Evolutionary conservation across 2,113 vertebrate genomes (phyloP), one percentile per base, ranked within the genome.

Genomic region (Psittacula cyanocephala): DNA sequence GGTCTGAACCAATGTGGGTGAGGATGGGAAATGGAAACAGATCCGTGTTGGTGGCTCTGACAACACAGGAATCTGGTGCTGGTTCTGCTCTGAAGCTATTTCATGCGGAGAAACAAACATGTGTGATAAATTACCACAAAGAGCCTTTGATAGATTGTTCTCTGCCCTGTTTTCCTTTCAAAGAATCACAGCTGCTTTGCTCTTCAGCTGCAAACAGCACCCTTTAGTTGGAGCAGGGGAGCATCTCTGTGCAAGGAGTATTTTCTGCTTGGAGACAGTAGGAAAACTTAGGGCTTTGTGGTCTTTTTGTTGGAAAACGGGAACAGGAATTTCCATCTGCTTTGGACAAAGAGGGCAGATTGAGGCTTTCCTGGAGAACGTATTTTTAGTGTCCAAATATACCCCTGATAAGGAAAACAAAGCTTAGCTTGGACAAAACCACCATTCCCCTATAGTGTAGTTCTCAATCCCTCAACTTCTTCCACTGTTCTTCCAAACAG

Each of bases 121-220:
- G 95, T 95, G 96, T 96, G 96, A 96, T 92, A 96, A 93, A 96
- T 97, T 89, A 95, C 90, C 93, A 96, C 95, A 97, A 95, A 96
- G 96, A 75, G 95, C 93, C 96, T 96, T 95, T 96, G 93, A 95
- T 94, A 95, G 96, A 89, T 96, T 96, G 96, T 96, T 96, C 92
- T 94, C 80, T 89, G 86, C 60, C 69, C 88, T 95, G 86, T 91
- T 96, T 95, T 97, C 84, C 94, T 96, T 95, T 95, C 93, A 97
- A 88, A 96, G 91, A 93, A 86, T 65, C 95, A 81, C 95, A 96
- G 94, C 96, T 96, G 94, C 65, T 92, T 84, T 64, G 91, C 89
- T 95, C 74, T 79, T 84, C 74, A 77, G 77, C 69, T 81, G 9
- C 72, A 87, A 95, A 92, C 77, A 78, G 65, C 6, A 2, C 77